A percentile compares a stretch with the other conserved stretches of the same genome.
phyloP scores from a whole-genome alignment of 2,888 invertebrate genomes.

The Agonopterix heracliana region DNA sequence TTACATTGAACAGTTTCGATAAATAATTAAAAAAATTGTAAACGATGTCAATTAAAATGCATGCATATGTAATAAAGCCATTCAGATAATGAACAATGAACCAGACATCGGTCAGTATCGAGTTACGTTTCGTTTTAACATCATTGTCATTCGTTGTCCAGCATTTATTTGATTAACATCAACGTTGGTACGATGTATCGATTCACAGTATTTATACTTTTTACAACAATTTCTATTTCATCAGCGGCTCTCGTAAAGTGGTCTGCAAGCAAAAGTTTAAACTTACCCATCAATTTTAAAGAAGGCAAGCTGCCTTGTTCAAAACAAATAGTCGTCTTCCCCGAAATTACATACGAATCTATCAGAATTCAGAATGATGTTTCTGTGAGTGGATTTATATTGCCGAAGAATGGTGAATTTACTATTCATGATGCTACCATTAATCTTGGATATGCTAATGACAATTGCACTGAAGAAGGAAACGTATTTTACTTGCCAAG shows the following conservation, averaged over 20 bases:
- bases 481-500: conserved; percentile 47
- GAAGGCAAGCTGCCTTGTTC: conserved; percentile 55
- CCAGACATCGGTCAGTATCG: conserved; percentile 50
- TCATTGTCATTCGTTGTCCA: conserved; percentile 35
- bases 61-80: conserved; percentile 26
- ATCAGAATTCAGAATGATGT: conserved; percentile 37
- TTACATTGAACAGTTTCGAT: too few species aligned
- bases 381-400: conserved; percentile 39
- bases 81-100: conserved; percentile 37
- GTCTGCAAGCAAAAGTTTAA: conserved; percentile 54
- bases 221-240: conserved; percentile 18
- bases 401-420: conserved; percentile 60
- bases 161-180: conserved; percentile 19
- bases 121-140: conserved; percentile 38
- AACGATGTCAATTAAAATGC: background rate
- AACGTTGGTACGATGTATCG: conserved; percentile 5
- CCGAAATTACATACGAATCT: conserved; percentile 37
- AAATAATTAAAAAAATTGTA: too few species aligned
- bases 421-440: conserved; percentile 43
- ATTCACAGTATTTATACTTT: conserved; percentile 4
- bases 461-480: conserved; percentile 34
- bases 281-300: conserved; percentile 48
- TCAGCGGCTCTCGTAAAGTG: conserved; percentile 47
- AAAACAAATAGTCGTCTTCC: conserved; percentile 55
- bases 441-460: conserved; percentile 37